Evolutionary conservation across 2,888 invertebrate genomes (phyloP).

Genomic region (Buathra laborator): DNA sequence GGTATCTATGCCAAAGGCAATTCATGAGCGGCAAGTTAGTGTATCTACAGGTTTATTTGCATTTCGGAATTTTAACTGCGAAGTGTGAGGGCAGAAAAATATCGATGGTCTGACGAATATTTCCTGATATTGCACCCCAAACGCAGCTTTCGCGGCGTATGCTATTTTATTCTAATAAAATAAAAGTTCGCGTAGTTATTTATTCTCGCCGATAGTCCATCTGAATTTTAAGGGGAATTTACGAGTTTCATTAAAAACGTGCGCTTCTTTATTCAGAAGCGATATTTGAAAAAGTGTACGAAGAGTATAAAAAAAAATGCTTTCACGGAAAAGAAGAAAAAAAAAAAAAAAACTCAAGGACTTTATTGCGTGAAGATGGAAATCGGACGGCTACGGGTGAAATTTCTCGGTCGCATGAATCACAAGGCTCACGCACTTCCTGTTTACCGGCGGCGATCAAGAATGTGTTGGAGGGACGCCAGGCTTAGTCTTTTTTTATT

Average conservation of each 20-base stretch:
- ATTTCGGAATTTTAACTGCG: background rate
- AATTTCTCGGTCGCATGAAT: constrained; percentile 4
- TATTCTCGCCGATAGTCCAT: background rate
- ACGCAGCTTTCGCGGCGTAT: background rate
- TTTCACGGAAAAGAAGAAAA: background rate
- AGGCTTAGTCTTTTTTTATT: background rate
- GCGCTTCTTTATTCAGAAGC: background rate
- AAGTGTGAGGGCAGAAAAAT: background rate
- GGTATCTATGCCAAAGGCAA: no score
- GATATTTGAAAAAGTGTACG: background rate
- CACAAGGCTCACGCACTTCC: background rate
- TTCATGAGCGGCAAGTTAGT: background rate
- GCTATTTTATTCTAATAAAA: background rate
- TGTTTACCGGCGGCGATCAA: background rate
- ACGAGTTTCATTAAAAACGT: background rate
- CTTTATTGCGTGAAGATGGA: constrained; percentile 2
- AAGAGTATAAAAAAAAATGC: background rate
- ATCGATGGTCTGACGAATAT: background rate
- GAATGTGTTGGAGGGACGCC: background rate
- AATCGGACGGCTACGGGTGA: constrained; percentile 8
- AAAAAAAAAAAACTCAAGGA: background rate
- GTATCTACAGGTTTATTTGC: background rate
- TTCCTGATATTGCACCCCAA: background rate
- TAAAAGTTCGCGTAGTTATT: background rate
- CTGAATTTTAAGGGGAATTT: background rate